Evolutionary conservation across 2,888 invertebrate genomes (phyloP).

Genomic region (Caradrina clavipalpis): DNA sequence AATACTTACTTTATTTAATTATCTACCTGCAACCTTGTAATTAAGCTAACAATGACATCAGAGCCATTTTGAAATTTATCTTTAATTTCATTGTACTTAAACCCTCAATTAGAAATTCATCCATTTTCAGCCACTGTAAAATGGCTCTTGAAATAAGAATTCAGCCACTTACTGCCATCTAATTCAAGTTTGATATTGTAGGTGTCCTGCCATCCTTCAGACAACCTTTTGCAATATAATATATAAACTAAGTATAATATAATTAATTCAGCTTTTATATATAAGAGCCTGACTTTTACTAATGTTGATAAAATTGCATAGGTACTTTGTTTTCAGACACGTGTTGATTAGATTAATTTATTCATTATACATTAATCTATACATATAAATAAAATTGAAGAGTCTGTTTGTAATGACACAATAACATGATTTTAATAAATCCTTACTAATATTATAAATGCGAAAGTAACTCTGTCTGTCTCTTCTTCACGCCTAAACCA

Average conservation of each 20-base stretch:
- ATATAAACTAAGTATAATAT: conserved; percentile 17
- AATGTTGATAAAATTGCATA: conserved; percentile 42
- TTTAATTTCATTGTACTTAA: conserved; percentile 20
- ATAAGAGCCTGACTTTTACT: conserved; percentile 24
- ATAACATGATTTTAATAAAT: too few species aligned
- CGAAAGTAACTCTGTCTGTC: too few species aligned
- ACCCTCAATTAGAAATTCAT: conserved; percentile 33
- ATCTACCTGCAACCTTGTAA: conserved; percentile 4
- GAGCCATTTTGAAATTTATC: conserved; percentile 35
- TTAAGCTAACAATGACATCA: conserved; percentile 1
- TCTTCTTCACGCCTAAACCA: too few species aligned
- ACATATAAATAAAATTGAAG: too few species aligned
- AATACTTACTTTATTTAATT: background rate
- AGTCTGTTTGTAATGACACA: too few species aligned
- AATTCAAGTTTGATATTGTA: conserved; percentile 34
- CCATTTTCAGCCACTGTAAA: conserved; percentile 22
- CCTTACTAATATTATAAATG: too few species aligned
- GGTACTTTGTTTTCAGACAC: conserved; percentile 29
- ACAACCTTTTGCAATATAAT: conserved; percentile 56
- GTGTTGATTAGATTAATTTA: conserved; percentile 16
- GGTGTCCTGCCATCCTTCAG: conserved; percentile 57
- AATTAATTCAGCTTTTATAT: conserved; percentile 44
- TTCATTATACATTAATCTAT: too few species aligned
- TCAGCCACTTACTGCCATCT: conserved; percentile 20
- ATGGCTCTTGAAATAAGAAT: conserved; percentile 40